Conservation (phyloP, 1,140 invertebrate genomes). For the Meteorus sp. region DNA sequence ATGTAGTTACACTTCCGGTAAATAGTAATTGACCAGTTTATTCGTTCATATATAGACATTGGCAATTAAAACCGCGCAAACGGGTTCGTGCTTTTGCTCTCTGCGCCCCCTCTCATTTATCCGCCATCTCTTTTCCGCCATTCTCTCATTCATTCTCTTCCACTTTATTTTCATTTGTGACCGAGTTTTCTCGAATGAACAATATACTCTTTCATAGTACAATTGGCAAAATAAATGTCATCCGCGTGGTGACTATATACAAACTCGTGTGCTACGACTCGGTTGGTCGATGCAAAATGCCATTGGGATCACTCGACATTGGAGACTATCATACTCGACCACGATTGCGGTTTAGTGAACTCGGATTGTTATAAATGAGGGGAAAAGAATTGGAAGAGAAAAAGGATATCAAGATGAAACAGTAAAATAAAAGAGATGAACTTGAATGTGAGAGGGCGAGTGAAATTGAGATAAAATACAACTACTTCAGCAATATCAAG, state of each 20-base stretch:
- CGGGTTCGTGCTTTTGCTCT: not conserved
- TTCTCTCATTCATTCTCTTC: not conserved
- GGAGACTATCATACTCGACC: not conserved
- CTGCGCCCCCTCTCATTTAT: not conserved
- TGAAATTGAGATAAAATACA: no score
- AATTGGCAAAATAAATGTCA: constrained; percentile 21
- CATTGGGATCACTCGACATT: constrained; percentile 10
- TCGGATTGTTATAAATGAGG: no score
- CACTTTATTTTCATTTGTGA: no score
- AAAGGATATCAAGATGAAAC: no score
- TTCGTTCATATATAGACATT: constrained; percentile 21
- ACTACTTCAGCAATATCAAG: no score
- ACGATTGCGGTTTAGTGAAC: not conserved
- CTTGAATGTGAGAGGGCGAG: no score
- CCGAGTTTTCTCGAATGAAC: no score
- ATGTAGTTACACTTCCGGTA: not conserved
- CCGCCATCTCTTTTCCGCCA: not conserved
- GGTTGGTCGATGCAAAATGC: not conserved
- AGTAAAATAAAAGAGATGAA: no score
- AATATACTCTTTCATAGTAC: not conserved
- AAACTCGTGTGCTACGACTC: no score
- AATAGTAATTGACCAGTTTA: constrained; percentile 29
- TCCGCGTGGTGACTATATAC: not conserved
- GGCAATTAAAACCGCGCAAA: constrained; percentile 23
- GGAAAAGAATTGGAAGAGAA: no score